phyloP scores from a whole-genome alignment of 2,113 vertebrate genomes.

The Grammomys surdaster region DNA sequence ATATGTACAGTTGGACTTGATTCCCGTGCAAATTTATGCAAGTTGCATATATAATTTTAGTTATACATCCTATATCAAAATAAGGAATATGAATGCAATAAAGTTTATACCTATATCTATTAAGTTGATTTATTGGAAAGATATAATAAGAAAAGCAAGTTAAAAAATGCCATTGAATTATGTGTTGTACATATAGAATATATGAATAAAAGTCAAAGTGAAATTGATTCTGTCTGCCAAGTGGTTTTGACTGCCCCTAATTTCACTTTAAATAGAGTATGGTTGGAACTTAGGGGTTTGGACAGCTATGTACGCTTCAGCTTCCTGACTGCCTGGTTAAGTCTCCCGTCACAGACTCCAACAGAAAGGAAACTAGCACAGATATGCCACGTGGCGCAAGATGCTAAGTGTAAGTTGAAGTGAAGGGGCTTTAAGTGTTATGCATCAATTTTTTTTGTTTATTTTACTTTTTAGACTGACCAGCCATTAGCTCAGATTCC shows the following conservation, averaged over 20 bases:
- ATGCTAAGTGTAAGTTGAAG: neutral
- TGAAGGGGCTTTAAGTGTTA: neutral
- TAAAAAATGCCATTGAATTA: conserved; percentile 18
- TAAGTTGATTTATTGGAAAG: conserved; percentile 6
- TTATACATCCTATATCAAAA: neutral
- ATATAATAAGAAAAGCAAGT: neutral
- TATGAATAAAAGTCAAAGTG: conserved; percentile 5
- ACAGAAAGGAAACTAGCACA: neutral
- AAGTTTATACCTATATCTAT: neutral
- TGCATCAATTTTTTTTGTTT: neutral
- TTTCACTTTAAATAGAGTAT: neutral
- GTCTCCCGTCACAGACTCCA: neutral
- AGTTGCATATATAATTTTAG: conserved; percentile 6
- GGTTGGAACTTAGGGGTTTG: neutral
- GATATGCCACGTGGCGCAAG: neutral
- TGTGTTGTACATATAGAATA: neutral
- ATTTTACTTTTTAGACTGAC: neutral
- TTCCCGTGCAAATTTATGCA: neutral
- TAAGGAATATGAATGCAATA: neutral
- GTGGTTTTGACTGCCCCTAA: neutral
- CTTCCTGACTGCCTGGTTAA: neutral
- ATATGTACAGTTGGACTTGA: neutral
- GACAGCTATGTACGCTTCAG: neutral
- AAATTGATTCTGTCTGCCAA: neutral
- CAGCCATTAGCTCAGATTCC: neutral